These are phyloP conservation scores for Siphonodentalium dalli DNA, from an alignment of 2,888 invertebrate genomes.

Conservation along the genomic window DNA sequence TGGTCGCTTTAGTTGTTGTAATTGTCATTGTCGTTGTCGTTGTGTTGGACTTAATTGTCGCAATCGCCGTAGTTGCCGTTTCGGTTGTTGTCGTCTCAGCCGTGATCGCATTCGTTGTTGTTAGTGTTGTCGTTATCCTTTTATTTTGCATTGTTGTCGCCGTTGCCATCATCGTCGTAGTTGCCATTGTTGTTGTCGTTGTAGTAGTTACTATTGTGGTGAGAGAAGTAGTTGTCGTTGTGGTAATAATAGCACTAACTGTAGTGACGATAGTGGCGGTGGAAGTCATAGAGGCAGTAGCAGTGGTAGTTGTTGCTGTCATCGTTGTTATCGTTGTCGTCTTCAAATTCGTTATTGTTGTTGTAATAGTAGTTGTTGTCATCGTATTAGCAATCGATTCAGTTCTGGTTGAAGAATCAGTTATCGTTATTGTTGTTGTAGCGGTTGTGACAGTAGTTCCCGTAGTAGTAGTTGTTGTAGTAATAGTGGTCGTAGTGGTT, in stretches of 20 bases:
- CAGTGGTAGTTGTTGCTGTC: conserved; percentile 2
- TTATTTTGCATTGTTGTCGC: conserved; percentile 3
- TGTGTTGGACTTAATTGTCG: conserved; percentile 4
- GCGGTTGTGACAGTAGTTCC: neutral
- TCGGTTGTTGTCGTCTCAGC: conserved; percentile 2
- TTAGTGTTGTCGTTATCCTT: conserved; percentile 2
- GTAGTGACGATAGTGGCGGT: neutral
- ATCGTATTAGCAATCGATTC: neutral
- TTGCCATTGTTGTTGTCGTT: conserved; percentile 1
- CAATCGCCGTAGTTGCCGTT: conserved; percentile 2
- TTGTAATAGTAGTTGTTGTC: conserved; percentile 2
- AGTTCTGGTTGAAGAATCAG: neutral
- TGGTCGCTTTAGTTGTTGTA: conserved; percentile 1
- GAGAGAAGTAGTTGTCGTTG: neutral
- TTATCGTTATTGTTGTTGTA: neutral
- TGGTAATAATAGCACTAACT: conserved; percentile 5
- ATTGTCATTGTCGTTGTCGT: conserved; percentile 2
- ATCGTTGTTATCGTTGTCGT: neutral
- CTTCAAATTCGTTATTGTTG: neutral
- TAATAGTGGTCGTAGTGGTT: neutral
- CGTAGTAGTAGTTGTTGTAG: conserved; percentile 3
- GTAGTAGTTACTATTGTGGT: neutral
- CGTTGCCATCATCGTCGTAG: neutral
- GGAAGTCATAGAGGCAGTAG: conserved; percentile 1
- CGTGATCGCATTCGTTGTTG: conserved; percentile 1